Base-by-base conservation (phyloP, 2,797 vertebrate genomes). In the Masticophis lateralis region DNA sequence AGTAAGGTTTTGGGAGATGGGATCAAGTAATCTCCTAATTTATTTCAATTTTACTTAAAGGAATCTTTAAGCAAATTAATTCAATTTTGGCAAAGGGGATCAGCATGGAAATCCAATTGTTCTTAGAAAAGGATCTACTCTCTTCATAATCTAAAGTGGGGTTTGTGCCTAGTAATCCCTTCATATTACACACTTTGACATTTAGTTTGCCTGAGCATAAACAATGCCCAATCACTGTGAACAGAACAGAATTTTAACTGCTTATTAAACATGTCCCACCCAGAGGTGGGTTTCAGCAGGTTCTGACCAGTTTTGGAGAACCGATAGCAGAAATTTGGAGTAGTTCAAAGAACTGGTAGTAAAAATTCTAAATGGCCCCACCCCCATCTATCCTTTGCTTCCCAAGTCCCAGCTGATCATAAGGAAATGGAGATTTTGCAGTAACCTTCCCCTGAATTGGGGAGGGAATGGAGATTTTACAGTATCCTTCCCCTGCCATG, bases 331-430 rank as follows among this genome's bases (percentile, higher is more conserved):
- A 51, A 51, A 51, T 51, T 51, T 51, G 7, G 47, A 51, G 47
- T 51, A 51, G 47, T 51, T 51, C 1, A 0, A 6, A 51, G 47
- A 51, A 51, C 1, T 0, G 0, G 47, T 7, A 51, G 6, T 51
- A 51, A 51, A 51, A 51, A 51, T 51, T 51, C 47, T 51, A 6
- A 51, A 0, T 51, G 47, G 47, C 47, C 47, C 47, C 6, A 0
- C 47, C 7, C 7, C 47, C 47, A 51, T 8, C 6, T 51, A 51
- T 51, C 7, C 47, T 51, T 6, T 51, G 47, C 0, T 0, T 8
- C 47, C 47, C 47, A 0, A 47, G 1, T 47, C 47, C 47, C 47
- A 51, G 47, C 47, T 51, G 47, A 51, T 51, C 47, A 1, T 1
- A 6, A 51, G 47, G 47, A 51, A 51, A 51, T 51, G 47, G 47